Evolutionary conservation across 2,888 invertebrate genomes (phyloP).

Genomic region (Parnassius mnemosyne): DNA sequence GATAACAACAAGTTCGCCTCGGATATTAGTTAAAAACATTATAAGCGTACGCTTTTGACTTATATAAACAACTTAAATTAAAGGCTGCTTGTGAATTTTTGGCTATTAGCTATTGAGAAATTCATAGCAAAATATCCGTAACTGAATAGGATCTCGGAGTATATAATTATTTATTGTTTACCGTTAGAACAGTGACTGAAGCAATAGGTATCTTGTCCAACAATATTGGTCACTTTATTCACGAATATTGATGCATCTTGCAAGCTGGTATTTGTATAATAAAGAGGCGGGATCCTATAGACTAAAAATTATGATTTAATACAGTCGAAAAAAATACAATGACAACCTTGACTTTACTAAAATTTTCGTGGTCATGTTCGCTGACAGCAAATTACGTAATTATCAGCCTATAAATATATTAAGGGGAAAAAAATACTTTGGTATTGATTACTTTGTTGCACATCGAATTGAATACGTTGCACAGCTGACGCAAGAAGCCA

Average conservation of each 20-base stretch:
- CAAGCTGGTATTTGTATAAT: no score
- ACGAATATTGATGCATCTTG: not conserved
- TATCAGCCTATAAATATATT: constrained; percentile 26
- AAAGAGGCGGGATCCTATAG: no score
- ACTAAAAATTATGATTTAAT: not conserved
- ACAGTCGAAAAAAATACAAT: not conserved
- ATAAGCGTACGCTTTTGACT: no score
- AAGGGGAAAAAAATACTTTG: constrained; percentile 20
- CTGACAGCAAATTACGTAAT: constrained; percentile 19
- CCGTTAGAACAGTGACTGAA: not conserved
- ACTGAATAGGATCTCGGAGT: no score
- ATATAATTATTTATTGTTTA: not conserved
- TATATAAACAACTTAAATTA: no score
- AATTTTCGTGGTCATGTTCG: constrained; percentile 5
- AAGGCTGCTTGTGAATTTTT: no score
- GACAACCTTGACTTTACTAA: not conserved
- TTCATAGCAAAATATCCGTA: no score
- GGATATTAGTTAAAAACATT: not conserved
- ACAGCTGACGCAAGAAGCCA: constrained; percentile 42
- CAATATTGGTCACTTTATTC: not conserved
- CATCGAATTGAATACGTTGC: constrained; percentile 1
- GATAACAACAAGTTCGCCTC: no score
- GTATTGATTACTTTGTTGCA: constrained; percentile 14
- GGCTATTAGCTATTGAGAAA: no score
- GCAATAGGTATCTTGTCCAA: constrained; percentile 1